Base-by-base conservation (phyloP, 2,113 vertebrate genomes). In the Balaeniceps rex region DNA sequence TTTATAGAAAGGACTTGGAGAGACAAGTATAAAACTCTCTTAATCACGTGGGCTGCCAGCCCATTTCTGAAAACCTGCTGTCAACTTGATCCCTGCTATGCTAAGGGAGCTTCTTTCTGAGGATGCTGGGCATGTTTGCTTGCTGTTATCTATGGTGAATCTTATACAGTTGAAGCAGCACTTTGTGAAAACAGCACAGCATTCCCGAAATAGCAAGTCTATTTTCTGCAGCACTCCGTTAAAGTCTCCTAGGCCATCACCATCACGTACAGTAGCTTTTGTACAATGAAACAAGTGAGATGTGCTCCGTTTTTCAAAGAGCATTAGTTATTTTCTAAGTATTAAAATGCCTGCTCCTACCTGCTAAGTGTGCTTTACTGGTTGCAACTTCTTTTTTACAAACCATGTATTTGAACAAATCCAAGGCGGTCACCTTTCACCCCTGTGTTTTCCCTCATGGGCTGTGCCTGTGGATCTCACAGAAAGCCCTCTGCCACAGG, bases 171-270 rank as follows among this genome's bases (percentile, higher is more conserved):
- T 79, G 42, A 81, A 95, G 87, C 36, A 95, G 52, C 52, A 88
- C 94, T 87, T 87, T 78, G 63, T 89, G 91, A 93, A 97, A 96
- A 89, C 36, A 78, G 88, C 5, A 8, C 63, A 91, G 88, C 93
- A 94, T 91, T 94, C 91, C 86, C 96, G 92, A 95, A 97, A 93
- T 85, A 95, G 92, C 88, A 84, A 68, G 33, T 94, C 82, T 92
- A 88, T 88, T 96, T 95, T 93, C 89, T 95, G 83, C 81, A 94
- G 70, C 85, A 25, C 69, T 80, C 71, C 4, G 7, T 90, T 87
- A 29, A 85, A 87, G 47, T 86, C 46, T 79, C 34, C 55, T 46
- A 83, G 71, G 91, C 72, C 74, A 93, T 55, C 57, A 49, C 22
- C 8, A 2, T 38, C 28, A 1, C 0, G 0, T 29, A 76, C 38